Base-by-base conservation (phyloP, 1,140 invertebrate species). In the Apis mellifera region DNA sequence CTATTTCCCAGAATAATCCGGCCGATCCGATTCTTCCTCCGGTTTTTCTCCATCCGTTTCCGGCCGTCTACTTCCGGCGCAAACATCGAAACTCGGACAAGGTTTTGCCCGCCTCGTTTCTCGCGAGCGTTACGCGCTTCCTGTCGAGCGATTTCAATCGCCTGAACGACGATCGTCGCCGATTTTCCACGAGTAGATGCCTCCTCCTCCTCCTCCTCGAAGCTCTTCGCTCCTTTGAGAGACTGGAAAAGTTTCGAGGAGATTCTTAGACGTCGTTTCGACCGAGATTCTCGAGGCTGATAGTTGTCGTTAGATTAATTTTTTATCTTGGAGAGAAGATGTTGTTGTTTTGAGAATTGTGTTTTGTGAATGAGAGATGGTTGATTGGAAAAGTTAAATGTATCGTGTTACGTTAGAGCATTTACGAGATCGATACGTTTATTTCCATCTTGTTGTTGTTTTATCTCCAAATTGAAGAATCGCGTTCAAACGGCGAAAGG, bases 31-130 rank as follows among this genome's bases (percentile, higher is more conserved):
- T 62, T 62, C 60, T 26, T 69, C 76, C 66, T 32, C 59, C 17
- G 11, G 48, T 26, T 48, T 68, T 83, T 26, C 23, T 86, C 69
- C 52, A 78, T 78, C 52, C 62, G 57, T 66, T 78, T 79, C 76
- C 76, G 68, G 57, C 77, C 71, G 62, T 75, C 57, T 70, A 15
- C 32, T 32, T 66, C 77, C 15, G 32, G 42, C 78, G 82, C 71
- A n/a, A n/a, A 82, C 84, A 71, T 89, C 90, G 90, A 91, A 7
- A 89, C 90, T 90, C 82, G 71, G 86, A 66, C 90, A 26, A 26
- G 81, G n/a, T n/a, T n/a, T n/a, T n/a, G n/a, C n/a, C n/a, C n/a
- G n/a, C n/a, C n/a, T n/a, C n/a, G 55, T 83, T 86, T 70, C 76
- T 42, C 64, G 70, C 71, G 55, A 52, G 42, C 74, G 55, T 83